These are phyloP conservation scores for Brachionus rotundiformis DNA, from an alignment of 1,140 invertebrate species.

Conservation along the genomic window DNA sequence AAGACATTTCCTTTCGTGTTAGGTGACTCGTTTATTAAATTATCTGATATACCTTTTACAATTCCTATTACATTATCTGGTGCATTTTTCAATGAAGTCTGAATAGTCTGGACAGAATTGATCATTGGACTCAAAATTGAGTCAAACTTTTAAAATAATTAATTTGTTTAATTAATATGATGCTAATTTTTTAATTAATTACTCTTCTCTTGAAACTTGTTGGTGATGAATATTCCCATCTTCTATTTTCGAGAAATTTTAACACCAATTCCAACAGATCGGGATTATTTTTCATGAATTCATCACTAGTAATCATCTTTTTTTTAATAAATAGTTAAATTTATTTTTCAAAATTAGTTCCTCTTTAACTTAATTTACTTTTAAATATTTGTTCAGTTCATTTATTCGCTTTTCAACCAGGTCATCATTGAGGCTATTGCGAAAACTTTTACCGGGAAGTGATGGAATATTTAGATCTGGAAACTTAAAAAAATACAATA, in stretches of 20 bases:
- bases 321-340: too few relatives aligned
- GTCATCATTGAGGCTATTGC: slow-evolving; percentile 83
- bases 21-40: not conserved
- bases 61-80: slow-evolving; percentile 73
- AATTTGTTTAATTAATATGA: slow-evolving; percentile 54
- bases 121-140: slow-evolving; percentile 76
- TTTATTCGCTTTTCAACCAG: slow-evolving; percentile 83
- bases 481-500: slow-evolving; percentile 68
- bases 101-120: slow-evolving; percentile 76
- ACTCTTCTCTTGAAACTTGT: slow-evolving; percentile 63
- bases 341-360: too few relatives aligned
- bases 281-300: slow-evolving; percentile 70
- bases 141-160: slow-evolving; percentile 56
- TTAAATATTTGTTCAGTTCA: slow-evolving; percentile 76
- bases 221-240: slow-evolving; percentile 70
- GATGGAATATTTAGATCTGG: slow-evolving; percentile 75
- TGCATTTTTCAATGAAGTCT: slow-evolving; percentile 74
- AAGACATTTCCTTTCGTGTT: not conserved
- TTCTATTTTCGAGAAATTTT: slow-evolving; percentile 76
- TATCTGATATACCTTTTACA: slow-evolving; percentile 48
- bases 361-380: too few relatives aligned
- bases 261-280: slow-evolving; percentile 72
- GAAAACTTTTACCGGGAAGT: slow-evolving; percentile 88
- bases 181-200: slow-evolving; percentile 53
- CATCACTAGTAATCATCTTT: slow-evolving; percentile 69